Evolutionary conservation across 1,140 invertebrate species (phyloP).

Genomic region (Gonioctena quinquepunctata): DNA sequence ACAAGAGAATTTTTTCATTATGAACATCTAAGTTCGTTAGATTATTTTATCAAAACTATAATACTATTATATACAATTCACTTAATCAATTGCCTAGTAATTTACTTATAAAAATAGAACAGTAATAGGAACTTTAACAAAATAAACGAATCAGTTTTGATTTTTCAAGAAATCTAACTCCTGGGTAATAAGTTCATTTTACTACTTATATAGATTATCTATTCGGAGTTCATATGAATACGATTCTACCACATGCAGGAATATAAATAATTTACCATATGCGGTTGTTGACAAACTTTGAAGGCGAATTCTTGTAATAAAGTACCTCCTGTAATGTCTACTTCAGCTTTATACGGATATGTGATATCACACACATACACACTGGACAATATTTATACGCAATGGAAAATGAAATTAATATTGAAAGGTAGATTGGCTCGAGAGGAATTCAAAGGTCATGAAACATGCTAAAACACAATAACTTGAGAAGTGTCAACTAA

Average conservation of each 20-base stretch:
- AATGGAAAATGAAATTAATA: not conserved
- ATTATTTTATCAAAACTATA: not conserved
- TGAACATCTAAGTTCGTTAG: not conserved
- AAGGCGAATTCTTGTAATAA: no score
- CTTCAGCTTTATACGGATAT: no score
- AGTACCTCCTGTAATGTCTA: no score
- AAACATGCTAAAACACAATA: not conserved
- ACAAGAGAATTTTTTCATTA: slow-evolving; percentile 5
- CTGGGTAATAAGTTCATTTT: no score
- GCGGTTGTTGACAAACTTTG: no score
- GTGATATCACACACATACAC: no score
- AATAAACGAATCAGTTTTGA: not conserved
- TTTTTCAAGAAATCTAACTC: no score
- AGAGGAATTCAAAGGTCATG: not conserved
- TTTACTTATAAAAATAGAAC: not conserved
- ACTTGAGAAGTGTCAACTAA: not conserved
- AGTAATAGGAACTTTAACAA: not conserved
- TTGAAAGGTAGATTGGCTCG: not conserved
- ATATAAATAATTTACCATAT: no score
- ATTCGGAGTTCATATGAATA: no score
- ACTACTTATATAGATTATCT: no score
- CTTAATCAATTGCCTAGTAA: not conserved
- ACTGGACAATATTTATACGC: no score
- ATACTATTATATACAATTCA: slow-evolving; percentile 6
- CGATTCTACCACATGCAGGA: no score